These are phyloP conservation scores for Epicampocera succincta DNA, from an alignment of 2,888 invertebrate genomes.

Conservation along the genomic window DNA sequence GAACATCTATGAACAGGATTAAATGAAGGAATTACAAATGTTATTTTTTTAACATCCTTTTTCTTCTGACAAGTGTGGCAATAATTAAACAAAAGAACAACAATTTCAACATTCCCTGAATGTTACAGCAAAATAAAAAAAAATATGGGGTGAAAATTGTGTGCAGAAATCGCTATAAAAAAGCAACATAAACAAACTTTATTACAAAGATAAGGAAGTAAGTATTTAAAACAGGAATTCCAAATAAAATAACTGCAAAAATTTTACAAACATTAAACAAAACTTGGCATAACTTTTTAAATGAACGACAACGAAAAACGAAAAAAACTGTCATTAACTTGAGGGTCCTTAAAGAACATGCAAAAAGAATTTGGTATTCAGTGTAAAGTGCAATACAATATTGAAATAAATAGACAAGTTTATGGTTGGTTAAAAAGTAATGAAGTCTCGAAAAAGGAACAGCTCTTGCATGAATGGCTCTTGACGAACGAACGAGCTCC, in stretches of 20 bases:
- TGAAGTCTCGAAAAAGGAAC: neutral
- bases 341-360: conserved; percentile 7
- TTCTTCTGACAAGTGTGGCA: conserved; percentile 54
- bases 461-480: conserved; percentile 2
- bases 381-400: neutral
- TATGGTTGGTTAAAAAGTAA: conserved; percentile 19
- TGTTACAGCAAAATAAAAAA: conserved; percentile 20
- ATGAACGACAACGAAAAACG: neutral
- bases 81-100: conserved; percentile 54
- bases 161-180: neutral
- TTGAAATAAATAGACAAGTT: conserved; percentile 9
- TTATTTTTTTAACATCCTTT: conserved; percentile 59
- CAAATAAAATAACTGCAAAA: neutral
- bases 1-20: conserved; percentile 1
- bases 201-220: conserved; percentile 41
- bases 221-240: conserved; percentile 44
- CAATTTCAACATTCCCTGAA: conserved; percentile 37
- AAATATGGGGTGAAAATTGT: neutral
- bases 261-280: neutral
- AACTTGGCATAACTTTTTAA: neutral
- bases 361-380: conserved; percentile 4
- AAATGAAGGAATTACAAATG: conserved; percentile 29
- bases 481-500: neutral
- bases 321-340: conserved; percentile 23
- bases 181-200: conserved; percentile 16